Evolutionary conservation across 2,113 vertebrate genomes (phyloP).

Genomic region (Plecturocebus donacophilus): DNA sequence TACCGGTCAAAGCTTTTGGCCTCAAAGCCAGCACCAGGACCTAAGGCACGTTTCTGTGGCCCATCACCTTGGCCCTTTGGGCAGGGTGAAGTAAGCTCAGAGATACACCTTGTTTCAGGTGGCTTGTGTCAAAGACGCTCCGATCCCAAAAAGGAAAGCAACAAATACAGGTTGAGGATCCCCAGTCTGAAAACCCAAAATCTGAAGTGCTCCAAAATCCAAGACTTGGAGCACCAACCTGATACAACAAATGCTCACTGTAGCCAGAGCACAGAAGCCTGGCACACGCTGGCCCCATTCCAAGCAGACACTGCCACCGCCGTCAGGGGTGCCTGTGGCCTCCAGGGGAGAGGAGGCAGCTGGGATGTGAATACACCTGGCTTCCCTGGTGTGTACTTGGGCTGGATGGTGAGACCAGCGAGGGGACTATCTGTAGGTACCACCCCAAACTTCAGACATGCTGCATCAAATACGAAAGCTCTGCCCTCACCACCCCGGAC

Average conservation of each 20-base stretch:
- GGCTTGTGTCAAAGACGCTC: not conserved
- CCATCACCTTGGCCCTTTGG: not conserved
- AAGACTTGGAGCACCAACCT: not conserved
- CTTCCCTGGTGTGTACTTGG: not conserved
- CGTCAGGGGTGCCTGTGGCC: not conserved
- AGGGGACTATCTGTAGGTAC: not conserved
- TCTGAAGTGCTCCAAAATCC: not conserved
- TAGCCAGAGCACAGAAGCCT: not conserved
- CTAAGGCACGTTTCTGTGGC: not conserved
- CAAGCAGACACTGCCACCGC: not conserved
- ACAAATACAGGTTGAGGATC: not conserved
- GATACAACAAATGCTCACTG: not conserved
- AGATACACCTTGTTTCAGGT: not conserved
- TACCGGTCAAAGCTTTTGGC: not conserved
- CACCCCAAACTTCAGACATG: slow-evolving; percentile 19
- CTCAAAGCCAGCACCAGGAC: not conserved
- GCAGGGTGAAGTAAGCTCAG: not conserved
- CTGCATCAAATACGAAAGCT: not conserved
- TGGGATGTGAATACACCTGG: not conserved
- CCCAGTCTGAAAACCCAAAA: not conserved
- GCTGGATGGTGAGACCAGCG: not conserved
- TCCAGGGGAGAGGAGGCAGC: not conserved
- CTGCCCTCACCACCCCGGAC: not conserved
- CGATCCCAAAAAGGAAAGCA: not conserved
- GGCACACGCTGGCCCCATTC: not conserved